phyloP scores from a whole-genome alignment of 2,113 vertebrate genomes.

The Pseudopipra pipra region DNA sequence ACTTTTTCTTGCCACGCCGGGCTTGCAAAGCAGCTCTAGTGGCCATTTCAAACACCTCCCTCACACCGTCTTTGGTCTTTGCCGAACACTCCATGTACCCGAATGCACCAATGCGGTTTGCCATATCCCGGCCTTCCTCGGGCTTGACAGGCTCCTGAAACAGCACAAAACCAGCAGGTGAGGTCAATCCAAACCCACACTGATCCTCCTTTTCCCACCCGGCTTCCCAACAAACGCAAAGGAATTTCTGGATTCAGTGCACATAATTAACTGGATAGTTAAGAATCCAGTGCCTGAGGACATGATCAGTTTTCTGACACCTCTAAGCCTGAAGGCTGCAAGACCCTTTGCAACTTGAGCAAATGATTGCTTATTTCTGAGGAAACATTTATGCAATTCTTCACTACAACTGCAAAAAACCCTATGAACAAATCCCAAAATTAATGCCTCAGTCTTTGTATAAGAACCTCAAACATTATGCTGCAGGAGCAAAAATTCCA shows the following conservation, averaged over 20 bases:
- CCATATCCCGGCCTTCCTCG: constrained; percentile 84
- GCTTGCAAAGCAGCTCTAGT: constrained; percentile 86
- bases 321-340: neutral
- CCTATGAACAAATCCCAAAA: neutral
- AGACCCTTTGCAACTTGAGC: neutral
- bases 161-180: neutral
- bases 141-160: constrained; percentile 82
- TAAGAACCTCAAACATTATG: neutral
- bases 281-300: neutral
- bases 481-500: neutral
- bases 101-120: constrained; percentile 82
- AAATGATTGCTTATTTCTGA: neutral
- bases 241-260: neutral
- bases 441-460: neutral
- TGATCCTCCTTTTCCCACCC: neutral
- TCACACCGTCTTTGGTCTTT: constrained; percentile 87
- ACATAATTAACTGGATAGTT: neutral
- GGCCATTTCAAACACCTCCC: constrained; percentile 87
- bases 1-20: constrained; percentile 82
- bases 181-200: neutral
- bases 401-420: neutral
- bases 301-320: accelerated
- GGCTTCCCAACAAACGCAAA: neutral
- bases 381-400: neutral
- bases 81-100: constrained; percentile 87